These are phyloP conservation scores for Elachura formosa DNA, from an alignment of 2,113 vertebrate species.

Conservation along the genomic window DNA sequence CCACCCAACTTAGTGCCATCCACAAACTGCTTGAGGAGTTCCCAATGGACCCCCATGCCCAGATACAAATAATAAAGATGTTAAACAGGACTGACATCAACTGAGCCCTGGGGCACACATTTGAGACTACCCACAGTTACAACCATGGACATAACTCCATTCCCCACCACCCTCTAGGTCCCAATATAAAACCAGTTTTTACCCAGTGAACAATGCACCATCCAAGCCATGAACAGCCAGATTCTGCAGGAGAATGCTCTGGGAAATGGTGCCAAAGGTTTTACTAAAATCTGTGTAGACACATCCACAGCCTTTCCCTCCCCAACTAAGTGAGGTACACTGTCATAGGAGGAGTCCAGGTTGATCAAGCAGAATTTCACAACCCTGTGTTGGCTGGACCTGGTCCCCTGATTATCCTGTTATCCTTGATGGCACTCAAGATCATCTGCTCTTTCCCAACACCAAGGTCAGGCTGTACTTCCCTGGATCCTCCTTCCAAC, in stretches of 20 bases:
- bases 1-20: neutral
- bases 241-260: neutral
- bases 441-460: neutral
- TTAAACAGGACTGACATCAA: neutral
- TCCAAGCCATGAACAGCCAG: neutral
- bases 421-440: neutral
- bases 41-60: neutral
- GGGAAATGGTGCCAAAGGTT: neutral
- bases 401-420: neutral
- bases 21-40: neutral
- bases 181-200: fast-evolving
- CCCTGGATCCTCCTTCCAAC: neutral
- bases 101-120: neutral
- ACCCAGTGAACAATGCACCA: neutral
- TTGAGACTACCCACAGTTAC: neutral
- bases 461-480: neutral
- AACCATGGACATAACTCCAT: neutral
- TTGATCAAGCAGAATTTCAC: neutral
- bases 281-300: neutral
- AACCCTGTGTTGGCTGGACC: fast-evolving
- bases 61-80: neutral
- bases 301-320: neutral
- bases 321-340: neutral
- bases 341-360: neutral
- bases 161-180: neutral